A percentile compares a stretch with the other conserved stretches of the same genome.
phyloP scores from a whole-genome alignment of 1,140 invertebrate species.

The Trinorchestia longiramus region DNA sequence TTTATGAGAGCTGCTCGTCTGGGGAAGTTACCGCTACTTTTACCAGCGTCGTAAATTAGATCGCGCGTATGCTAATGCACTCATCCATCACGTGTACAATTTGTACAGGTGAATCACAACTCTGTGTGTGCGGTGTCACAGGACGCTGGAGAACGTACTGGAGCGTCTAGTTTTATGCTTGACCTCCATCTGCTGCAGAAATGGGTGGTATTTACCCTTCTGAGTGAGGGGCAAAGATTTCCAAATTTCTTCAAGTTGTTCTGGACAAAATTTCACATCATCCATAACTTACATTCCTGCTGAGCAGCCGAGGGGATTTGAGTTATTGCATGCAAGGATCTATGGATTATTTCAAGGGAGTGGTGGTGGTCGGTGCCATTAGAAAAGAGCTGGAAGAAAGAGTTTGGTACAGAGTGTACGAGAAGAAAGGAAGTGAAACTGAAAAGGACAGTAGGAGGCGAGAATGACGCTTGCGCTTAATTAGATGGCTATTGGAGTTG shows the following conservation, averaged over 20 bases:
- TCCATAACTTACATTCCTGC: not conserved
- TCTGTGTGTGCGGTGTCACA: not conserved
- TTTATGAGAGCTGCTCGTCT: no score
- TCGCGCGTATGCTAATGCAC: not conserved
- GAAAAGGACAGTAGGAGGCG: no score
- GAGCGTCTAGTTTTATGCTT: not conserved
- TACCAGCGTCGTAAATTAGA: not conserved
- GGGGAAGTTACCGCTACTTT: not conserved
- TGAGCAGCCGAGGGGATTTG: no score
- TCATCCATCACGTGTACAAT: not conserved
- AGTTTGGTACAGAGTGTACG: no score
- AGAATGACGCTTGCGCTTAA: no score
- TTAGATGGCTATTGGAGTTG: no score
- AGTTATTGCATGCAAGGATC: no score
- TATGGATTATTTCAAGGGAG: no score
- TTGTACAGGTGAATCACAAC: not conserved
- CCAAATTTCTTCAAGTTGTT: not conserved
- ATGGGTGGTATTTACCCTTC: not conserved
- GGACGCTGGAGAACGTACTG: not conserved
- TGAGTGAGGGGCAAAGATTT: not conserved
- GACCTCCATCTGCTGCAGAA: no score
- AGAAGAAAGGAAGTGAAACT: no score
- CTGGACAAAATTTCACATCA: not conserved
- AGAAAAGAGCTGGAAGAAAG: no score
- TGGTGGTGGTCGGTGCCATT: no score